These are phyloP conservation scores for Sebastes steindachneri DNA, from an alignment of 2,797 vertebrate species.

Conservation along the genomic window DNA sequence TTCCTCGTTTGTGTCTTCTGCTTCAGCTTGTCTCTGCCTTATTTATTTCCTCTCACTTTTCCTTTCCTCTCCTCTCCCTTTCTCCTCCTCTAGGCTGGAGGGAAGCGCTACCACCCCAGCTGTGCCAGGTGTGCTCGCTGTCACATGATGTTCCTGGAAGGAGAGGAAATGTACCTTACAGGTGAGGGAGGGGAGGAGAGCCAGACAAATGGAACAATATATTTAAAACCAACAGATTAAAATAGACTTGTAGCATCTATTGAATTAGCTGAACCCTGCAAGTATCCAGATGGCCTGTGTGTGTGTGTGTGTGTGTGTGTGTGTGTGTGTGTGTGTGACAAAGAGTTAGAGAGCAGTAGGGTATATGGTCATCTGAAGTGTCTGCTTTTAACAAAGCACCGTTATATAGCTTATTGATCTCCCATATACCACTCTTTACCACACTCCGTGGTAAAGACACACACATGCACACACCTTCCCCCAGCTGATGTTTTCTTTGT, in stretches of 20 bases:
- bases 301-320: background rate
- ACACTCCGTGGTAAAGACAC: conserved; percentile 19
- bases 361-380: conserved; percentile 34
- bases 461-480: conserved; percentile 3
- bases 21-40: background rate
- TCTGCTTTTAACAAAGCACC: conserved; percentile 43
- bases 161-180: conserved; percentile 98
- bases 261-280: conserved; percentile 45
- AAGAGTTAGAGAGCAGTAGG: background rate
- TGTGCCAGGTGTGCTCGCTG: conserved; percentile 95
- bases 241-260: conserved; percentile 47
- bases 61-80: background rate
- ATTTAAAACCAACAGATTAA: background rate
- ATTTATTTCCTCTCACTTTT: background rate
- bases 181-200: conserved; percentile 74
- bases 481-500: conserved; percentile 4
- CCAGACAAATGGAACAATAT: background rate
- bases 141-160: conserved; percentile 95
- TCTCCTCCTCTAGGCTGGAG: conserved; percentile 86
- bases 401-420: conserved; percentile 61
- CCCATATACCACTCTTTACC: conserved; percentile 27
- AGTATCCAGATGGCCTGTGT: conserved; percentile 54
- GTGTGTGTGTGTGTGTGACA: background rate
- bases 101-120: conserved; percentile 94
- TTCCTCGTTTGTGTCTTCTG: conserved; percentile 19